phyloP scores from a whole-genome alignment of 2,113 vertebrate genomes.

The Phalacrocorax pelagicus region DNA sequence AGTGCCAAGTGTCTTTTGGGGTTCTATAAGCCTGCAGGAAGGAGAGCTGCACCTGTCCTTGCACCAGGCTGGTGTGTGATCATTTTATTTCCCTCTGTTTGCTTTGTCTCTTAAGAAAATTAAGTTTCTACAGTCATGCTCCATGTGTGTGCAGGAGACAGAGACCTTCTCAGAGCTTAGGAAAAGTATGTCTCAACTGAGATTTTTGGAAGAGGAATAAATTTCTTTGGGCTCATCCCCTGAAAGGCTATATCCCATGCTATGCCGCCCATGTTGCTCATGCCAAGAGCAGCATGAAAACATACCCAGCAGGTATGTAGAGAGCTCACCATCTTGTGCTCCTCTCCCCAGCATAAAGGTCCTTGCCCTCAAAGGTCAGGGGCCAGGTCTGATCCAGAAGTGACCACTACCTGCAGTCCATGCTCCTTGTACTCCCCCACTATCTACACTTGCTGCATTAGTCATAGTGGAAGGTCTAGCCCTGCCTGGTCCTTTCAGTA shows the following conservation, averaged over 20 bases:
- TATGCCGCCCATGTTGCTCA: background rate
- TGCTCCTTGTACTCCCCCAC: background rate
- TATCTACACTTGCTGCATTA: background rate
- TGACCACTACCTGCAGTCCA: background rate
- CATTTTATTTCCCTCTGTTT: background rate
- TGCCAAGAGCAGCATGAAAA: background rate
- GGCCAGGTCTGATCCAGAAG: background rate
- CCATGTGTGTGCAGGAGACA: background rate
- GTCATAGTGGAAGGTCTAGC: background rate
- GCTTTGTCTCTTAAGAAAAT: background rate
- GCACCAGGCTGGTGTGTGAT: background rate
- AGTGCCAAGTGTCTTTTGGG: background rate
- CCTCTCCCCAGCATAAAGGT: background rate
- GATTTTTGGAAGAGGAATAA: background rate
- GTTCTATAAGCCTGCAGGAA: background rate
- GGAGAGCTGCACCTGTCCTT: background rate
- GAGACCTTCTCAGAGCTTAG: background rate
- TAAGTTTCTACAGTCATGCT: background rate
- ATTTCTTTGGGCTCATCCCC: background rate
- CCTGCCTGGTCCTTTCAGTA: background rate
- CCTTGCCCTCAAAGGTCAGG: background rate
- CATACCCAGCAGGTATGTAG: background rate
- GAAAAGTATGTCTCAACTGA: background rate
- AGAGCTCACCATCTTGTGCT: background rate
- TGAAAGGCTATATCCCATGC: background rate